Conservation (phyloP, 1,140 invertebrate genomes). For the Sweltsa coloradensis region DNA sequence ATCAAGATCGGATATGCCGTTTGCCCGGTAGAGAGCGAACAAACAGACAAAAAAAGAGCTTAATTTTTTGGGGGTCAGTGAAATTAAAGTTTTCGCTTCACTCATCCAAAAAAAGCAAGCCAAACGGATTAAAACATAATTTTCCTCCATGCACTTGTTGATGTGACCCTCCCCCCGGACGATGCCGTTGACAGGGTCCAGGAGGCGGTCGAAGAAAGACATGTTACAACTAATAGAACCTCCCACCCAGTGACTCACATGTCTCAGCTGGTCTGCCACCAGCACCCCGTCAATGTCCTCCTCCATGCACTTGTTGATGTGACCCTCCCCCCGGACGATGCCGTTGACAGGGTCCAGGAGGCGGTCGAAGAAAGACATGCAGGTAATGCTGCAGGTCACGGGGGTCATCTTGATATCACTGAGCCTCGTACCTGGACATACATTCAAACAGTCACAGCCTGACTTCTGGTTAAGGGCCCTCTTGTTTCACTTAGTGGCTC, state of each 20-base stretch:
- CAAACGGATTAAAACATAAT: not conserved
- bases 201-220: not conserved
- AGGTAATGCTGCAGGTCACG: not conserved
- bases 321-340: not conserved
- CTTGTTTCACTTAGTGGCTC: no score
- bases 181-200: constrained; percentile 4
- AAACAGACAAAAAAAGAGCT: no score
- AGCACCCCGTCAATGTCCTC: not conserved
- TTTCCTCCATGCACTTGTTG: not conserved
- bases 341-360: constrained; percentile 4
- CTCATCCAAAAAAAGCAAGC: not conserved
- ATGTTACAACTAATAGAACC: not conserved
- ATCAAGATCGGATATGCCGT: no score
- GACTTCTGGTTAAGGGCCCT: no score
- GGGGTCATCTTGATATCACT: no score
- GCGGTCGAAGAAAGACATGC: not conserved
- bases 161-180: not conserved
- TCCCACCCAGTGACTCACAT: not conserved
- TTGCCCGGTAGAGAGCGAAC: no score
- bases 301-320: not conserved
- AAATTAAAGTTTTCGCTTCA: no score
- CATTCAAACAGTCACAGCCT: no score
- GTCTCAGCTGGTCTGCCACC: constrained; percentile 4
- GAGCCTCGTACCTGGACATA: no score
- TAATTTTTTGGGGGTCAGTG: no score